Evolutionary conservation across 2,113 vertebrate genomes (phyloP), one percentile per base, ranked within the genome.

Genomic region (Erpornis zantholeuca): DNA sequence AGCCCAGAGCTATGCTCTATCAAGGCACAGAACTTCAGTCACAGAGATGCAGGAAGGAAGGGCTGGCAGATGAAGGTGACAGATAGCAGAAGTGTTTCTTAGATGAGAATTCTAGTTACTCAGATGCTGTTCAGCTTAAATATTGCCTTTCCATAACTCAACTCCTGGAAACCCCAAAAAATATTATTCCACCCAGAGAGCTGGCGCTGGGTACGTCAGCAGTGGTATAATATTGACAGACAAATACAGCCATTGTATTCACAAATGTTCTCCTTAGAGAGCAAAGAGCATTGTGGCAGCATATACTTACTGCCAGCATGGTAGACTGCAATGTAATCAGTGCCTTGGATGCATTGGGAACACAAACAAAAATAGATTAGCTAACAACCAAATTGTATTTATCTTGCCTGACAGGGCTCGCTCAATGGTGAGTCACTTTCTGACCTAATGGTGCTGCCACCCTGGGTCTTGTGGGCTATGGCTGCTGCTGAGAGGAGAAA

Each of bases 311-410:
- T 81, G 68, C 94, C 92, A 76, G 80, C 82, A 56, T 50, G 82
- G 70, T 38, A 90, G 95, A 29, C 82, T 93, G 89, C 92, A 73
- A 10, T 63, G 84, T 16, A 92, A 89, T 94, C 92, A 78, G 91
- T 72, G 94, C 45, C 91, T 88, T 66, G 93, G 95, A 77, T 94
- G 94, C 96, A 72, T 13, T 22, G 82, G 77, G 94, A 97, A 72
- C 53, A 85, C 91, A 97, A 97, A 97, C 76, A 95, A 84, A 97
- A 97, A 94, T 70, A 95, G 96, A 95, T 97, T 94, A 97, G 93
- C 87, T 80, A 85, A 91, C 54, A 76, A 71, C 89, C 82, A 11
- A 93, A 96, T 91, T 53, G 40, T 79, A 12, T 96, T 95, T 94
- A 31, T 80, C 94, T 90, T 87, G 78, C 80, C 45, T 96, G 94